Conservation (phyloP, 1,140 invertebrate genomes). For the Drosophila azteca region DNA sequence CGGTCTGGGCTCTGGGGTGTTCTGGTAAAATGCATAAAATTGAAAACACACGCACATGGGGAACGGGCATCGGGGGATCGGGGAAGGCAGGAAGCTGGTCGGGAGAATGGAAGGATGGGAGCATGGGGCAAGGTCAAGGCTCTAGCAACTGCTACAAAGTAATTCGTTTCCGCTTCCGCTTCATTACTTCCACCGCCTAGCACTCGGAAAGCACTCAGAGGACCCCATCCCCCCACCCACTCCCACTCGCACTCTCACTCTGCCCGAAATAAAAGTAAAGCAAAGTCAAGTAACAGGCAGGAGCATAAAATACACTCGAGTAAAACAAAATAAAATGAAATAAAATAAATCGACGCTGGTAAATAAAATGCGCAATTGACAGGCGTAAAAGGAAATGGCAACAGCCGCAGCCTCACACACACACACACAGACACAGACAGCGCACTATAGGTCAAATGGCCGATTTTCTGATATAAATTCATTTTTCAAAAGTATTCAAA, state of each 20-base stretch:
- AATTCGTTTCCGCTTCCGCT: slow-evolving; percentile 72
- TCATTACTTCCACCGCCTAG: slow-evolving; percentile 56
- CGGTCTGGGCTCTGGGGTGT: not conserved
- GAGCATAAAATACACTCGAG: not conserved
- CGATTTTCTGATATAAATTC: too few relatives aligned
- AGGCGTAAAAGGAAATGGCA: slow-evolving; percentile 51
- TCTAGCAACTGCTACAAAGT: slow-evolving; percentile 52
- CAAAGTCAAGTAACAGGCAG: slow-evolving; percentile 5
- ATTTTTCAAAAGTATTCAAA: too few relatives aligned
- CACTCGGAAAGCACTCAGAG: slow-evolving; percentile 41
- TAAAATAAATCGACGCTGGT: slow-evolving; percentile 39
- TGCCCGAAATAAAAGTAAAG: slow-evolving; percentile 11
- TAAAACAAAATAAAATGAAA: slow-evolving; percentile 20
- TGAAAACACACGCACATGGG: slow-evolving; percentile 54
- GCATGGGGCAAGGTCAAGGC: slow-evolving; percentile 53
- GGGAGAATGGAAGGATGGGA: not conserved
- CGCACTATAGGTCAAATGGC: too few relatives aligned
- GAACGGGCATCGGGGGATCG: too few relatives aligned
- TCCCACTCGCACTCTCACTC: not conserved
- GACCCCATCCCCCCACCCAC: too few relatives aligned
- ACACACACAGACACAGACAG: not conserved
- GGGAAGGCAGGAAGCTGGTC: too few relatives aligned
- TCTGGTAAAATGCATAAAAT: slow-evolving; percentile 41
- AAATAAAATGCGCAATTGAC: slow-evolving; percentile 66
- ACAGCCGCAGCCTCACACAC: slow-evolving; percentile 10